Percentiles rank a stretch among this genome's conserved stretches.
Conservation (phyloP, 2,888 invertebrate species). For the Taenaris catops region DNA sequence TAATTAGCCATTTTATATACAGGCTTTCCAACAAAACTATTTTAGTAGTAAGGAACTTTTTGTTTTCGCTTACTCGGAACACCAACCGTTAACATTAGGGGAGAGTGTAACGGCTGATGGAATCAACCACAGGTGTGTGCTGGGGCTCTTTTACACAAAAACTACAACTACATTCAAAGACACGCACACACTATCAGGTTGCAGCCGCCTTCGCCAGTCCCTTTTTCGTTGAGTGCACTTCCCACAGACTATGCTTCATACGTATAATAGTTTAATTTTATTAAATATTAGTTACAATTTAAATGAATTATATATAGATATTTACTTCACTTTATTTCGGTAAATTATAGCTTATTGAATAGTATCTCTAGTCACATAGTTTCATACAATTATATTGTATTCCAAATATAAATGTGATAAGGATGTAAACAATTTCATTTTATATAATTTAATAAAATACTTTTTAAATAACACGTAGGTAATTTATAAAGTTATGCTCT, state of each 20-base stretch:
- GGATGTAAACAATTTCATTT: too few species aligned
- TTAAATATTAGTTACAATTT: too few species aligned
- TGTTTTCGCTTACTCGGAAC: slow-evolving; percentile 24
- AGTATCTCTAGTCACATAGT: too few species aligned
- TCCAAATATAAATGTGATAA: too few species aligned
- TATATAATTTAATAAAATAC: too few species aligned
- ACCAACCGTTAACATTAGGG: slow-evolving; percentile 28
- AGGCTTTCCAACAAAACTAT: slow-evolving; percentile 3
- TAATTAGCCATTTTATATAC: too few species aligned
- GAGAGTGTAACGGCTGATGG: slow-evolving; percentile 33
- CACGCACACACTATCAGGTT: slow-evolving; percentile 35
- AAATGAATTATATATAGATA: too few species aligned
- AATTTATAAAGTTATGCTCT: too few species aligned
- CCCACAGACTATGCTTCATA: slow-evolving; percentile 26
- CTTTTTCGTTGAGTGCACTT: slow-evolving; percentile 35
- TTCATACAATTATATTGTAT: too few species aligned
- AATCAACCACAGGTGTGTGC: slow-evolving; percentile 31
- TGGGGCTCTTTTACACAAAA: slow-evolving; percentile 24
- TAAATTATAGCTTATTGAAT: too few species aligned
- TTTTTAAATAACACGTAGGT: too few species aligned
- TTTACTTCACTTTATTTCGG: too few species aligned
- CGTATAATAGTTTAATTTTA: slow-evolving; percentile 12
- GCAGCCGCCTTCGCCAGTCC: slow-evolving; percentile 32
- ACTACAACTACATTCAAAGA: slow-evolving; percentile 26
- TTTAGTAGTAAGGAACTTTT: slow-evolving; percentile 21